These are phyloP conservation scores for Poecilus cupreus DNA, from an alignment of 2,888 invertebrate genomes.

Conservation along the genomic window DNA sequence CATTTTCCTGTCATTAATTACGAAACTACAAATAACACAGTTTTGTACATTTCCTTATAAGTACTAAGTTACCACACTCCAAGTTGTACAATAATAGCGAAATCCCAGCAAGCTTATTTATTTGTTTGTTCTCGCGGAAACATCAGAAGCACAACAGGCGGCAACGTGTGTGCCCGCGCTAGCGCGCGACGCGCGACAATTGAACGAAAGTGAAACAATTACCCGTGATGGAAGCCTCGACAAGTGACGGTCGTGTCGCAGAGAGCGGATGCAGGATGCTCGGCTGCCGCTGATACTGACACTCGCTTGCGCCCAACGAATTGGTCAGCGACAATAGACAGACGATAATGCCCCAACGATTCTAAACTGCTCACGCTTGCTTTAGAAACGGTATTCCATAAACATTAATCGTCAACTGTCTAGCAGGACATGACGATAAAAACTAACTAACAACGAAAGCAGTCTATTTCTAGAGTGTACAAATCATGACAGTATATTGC, in stretches of 20 bases:
- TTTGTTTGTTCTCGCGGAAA: slow-evolving; percentile 44
- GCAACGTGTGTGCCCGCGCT: not conserved
- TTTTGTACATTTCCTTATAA: not conserved
- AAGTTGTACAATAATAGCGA: not conserved
- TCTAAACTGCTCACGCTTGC: not conserved
- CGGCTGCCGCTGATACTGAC: slow-evolving; percentile 17
- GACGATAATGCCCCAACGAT: slow-evolving; percentile 19
- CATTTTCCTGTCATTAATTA: slow-evolving; percentile 10
- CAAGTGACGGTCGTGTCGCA: slow-evolving; percentile 54
- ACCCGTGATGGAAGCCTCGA: slow-evolving; percentile 53
- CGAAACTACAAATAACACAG: slow-evolving; percentile 8
- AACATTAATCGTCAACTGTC: not conserved
- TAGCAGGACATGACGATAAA: not conserved
- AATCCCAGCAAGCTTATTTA: slow-evolving; percentile 23
- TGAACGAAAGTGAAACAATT: slow-evolving; percentile 56
- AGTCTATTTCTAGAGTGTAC: not conserved
- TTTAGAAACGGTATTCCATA: not conserved
- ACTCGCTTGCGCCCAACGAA: slow-evolving; percentile 1
- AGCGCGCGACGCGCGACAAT: slow-evolving; percentile 37
- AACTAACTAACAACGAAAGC: not conserved
- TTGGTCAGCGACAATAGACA: slow-evolving; percentile 2
- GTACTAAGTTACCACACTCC: not conserved
- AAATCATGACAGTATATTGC: slow-evolving; percentile 4
- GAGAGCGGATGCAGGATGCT: slow-evolving; percentile 52
- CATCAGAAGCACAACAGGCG: not conserved